Conservation (phyloP, 2,888 invertebrate species). For the Pyrrhosoma nymphula region DNA sequence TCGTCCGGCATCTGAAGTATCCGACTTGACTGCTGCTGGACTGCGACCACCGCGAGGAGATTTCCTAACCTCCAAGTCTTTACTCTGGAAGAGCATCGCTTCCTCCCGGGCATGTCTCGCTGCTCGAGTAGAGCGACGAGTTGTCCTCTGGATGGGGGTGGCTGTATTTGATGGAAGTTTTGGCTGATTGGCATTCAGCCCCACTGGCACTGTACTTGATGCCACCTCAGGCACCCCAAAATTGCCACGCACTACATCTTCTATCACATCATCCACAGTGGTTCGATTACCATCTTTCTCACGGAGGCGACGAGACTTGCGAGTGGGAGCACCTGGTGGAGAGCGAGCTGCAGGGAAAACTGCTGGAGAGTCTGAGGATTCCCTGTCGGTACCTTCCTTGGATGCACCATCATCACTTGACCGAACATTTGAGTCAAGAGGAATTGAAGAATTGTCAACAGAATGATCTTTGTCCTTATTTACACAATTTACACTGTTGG, state of each 20-base stretch:
- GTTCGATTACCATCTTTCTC: slow-evolving; percentile 81
- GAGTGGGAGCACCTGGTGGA: slow-evolving; percentile 80
- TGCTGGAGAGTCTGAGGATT: slow-evolving; percentile 70
- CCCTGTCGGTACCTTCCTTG: slow-evolving; percentile 38
- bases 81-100: slow-evolving; percentile 44
- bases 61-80: slow-evolving; percentile 43
- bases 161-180: slow-evolving; percentile 81
- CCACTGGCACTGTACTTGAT: not conserved
- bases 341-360: slow-evolving; percentile 56
- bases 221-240: slow-evolving; percentile 69
- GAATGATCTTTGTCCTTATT: slow-evolving; percentile 58
- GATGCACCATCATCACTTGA: slow-evolving; percentile 33
- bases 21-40: slow-evolving; percentile 36
- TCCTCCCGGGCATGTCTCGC: slow-evolving; percentile 74
- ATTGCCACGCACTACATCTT: slow-evolving; percentile 89
- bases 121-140: slow-evolving; percentile 64
- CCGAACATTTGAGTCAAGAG: slow-evolving; percentile 37
- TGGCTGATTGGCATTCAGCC: slow-evolving; percentile 13
- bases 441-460: slow-evolving; percentile 65
- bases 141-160: slow-evolving; percentile 73
- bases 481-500: slow-evolving; percentile 63
- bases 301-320: slow-evolving; percentile 88
- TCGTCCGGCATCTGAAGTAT: slow-evolving; percentile 26
- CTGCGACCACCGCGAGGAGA: slow-evolving; percentile 21
- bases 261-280: slow-evolving; percentile 92